Evolutionary conservation across 2,113 vertebrate genomes (phyloP).

Genomic region (Columba livia): DNA sequence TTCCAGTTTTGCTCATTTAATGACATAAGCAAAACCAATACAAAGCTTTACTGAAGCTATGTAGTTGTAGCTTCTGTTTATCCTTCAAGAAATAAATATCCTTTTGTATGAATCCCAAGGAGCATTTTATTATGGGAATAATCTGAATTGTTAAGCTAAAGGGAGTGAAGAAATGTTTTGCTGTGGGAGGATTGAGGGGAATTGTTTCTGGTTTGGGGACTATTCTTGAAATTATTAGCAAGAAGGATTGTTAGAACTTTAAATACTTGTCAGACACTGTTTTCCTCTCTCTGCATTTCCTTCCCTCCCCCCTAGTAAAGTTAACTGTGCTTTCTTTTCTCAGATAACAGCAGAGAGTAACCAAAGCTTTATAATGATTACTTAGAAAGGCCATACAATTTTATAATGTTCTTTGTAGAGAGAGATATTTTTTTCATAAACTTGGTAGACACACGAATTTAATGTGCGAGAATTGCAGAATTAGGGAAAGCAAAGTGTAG

Average conservation of each 20-base stretch:
- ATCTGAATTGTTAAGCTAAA: background rate
- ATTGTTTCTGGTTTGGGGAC: background rate
- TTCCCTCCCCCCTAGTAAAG: background rate
- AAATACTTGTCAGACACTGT: background rate
- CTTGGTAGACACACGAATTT: background rate
- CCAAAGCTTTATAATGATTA: background rate
- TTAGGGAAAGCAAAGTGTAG: background rate
- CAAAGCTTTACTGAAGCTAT: background rate
- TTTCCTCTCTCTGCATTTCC: background rate
- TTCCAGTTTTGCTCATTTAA: conserved; percentile 58
- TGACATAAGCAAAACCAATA: conserved; percentile 34
- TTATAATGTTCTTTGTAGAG: background rate
- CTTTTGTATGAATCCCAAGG: background rate
- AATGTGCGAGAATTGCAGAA: background rate
- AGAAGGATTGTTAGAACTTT: background rate
- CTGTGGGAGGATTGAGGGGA: background rate
- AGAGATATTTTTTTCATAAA: background rate
- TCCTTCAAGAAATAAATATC: background rate
- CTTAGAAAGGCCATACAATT: background rate
- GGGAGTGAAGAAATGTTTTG: background rate
- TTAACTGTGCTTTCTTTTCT: background rate
- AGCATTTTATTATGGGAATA: background rate
- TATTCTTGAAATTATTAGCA: background rate
- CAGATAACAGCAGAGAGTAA: background rate
- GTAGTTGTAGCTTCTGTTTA: conserved; percentile 11